Conservation (phyloP, 1,140 invertebrate species). For the Microvelia longipes region DNA sequence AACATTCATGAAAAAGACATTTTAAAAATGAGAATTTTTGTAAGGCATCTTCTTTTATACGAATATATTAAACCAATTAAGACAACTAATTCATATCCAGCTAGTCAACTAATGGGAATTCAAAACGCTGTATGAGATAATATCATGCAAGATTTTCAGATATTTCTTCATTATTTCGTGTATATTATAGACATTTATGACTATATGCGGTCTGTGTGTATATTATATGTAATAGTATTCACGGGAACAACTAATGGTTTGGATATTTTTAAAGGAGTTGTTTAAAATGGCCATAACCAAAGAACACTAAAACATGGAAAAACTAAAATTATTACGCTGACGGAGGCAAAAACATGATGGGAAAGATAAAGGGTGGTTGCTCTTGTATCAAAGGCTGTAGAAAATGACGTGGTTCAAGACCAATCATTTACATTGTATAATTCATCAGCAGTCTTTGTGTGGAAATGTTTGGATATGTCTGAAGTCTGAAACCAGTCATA, state of each 20-base stretch:
- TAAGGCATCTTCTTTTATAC: no score
- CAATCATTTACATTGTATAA: slow-evolving; percentile 18
- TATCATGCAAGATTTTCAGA: no score
- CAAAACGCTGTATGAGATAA: no score
- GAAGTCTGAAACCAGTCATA: slow-evolving; percentile 23
- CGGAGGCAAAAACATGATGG: slow-evolving; percentile 20
- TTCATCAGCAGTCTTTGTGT: slow-evolving; percentile 21
- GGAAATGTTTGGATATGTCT: slow-evolving; percentile 24
- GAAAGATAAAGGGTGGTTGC: slow-evolving; percentile 24
- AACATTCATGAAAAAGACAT: no score
- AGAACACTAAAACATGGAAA: slow-evolving; percentile 19
- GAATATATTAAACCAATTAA: no score
- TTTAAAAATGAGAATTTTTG: no score
- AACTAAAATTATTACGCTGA: slow-evolving; percentile 18
- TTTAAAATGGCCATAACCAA: not conserved
- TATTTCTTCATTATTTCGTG: no score
- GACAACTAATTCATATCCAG: no score
- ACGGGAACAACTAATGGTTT: not conserved
- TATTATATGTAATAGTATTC: no score
- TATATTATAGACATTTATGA: no score
- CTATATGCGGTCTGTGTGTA: no score
- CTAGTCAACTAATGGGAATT: no score
- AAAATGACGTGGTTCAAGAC: slow-evolving; percentile 22
- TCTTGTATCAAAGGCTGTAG: slow-evolving; percentile 22
- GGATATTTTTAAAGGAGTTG: not conserved